These are phyloP conservation scores for Drosophila helvetica DNA, from an alignment of 2,888 invertebrate genomes.

Conservation along the genomic window DNA sequence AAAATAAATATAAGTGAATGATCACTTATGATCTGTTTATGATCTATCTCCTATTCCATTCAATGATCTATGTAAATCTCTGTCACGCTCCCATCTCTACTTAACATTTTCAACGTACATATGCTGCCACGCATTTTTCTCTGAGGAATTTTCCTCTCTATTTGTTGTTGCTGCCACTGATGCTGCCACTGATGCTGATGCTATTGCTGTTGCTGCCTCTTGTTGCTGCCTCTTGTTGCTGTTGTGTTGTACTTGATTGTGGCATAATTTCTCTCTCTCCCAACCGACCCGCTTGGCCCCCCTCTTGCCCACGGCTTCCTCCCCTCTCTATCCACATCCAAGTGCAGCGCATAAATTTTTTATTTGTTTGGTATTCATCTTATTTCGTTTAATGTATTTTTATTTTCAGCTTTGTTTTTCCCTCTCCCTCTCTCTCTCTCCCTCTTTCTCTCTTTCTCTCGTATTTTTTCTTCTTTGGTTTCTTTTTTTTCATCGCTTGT, in stretches of 20 bases:
- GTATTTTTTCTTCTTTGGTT: slow-evolving; percentile 39
- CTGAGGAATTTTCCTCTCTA: slow-evolving; percentile 47
- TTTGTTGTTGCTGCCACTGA: slow-evolving; percentile 41
- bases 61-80: neutral
- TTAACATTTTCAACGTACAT: slow-evolving; percentile 9
- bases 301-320: neutral
- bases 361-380: slow-evolving; percentile 81
- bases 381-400: slow-evolving; percentile 79
- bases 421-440: slow-evolving; percentile 15
- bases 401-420: slow-evolving; percentile 73
- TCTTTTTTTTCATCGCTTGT: slow-evolving; percentile 64
- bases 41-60: neutral
- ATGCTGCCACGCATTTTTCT: slow-evolving; percentile 40
- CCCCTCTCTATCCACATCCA: slow-evolving; percentile 27
- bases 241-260: slow-evolving; percentile 77
- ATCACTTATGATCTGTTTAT: neutral
- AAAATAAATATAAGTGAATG: too few relatives aligned
- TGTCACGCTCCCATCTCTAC: slow-evolving; percentile 31
- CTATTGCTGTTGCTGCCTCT: slow-evolving; percentile 37
- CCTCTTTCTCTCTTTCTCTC: slow-evolving; percentile 9
- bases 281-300: slow-evolving; percentile 30
- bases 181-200: slow-evolving; percentile 20
- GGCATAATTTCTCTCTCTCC: slow-evolving; percentile 75
- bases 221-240: slow-evolving; percentile 39
- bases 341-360: slow-evolving; percentile 74